Base-by-base conservation (phyloP, 2,888 invertebrate species). In the Dicyrtomina minuta region DNA sequence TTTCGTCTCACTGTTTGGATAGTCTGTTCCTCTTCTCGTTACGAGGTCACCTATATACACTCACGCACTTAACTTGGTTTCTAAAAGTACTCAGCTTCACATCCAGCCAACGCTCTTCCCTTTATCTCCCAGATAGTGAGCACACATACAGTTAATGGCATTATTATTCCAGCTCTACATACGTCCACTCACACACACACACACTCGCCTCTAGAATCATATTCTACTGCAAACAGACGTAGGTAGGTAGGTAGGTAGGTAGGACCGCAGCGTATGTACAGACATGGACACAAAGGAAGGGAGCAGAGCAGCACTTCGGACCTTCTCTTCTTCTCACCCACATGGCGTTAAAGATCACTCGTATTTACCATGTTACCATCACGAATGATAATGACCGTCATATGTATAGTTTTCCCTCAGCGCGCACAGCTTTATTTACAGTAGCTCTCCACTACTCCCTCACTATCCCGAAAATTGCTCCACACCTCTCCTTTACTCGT, bases 1-100 rank as follows among this genome's bases (percentile, higher is more conserved):
- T 73, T 66, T 68, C 68, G 70, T 72, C 71, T 68, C 68, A 60
- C 65, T 65, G 26, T 65, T 65, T 65, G 65, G 65, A 65, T 65
- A 65, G 65, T 65, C 65, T 65, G 49, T 33, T 58, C 58, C 33
- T 62, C 27, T 62, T 62, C 62, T 62, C 62, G 49, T 51, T 62
- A 62, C 62, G 62, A 62, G 62, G 62, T 62, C 62, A 62, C 49
- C 62, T 62, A 27, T 51, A 73, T 70, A 53, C 41, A 58, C 22
- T 20, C 58, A 58, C 41, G 58, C 58, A 58, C 58, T 58, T 58
- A 58, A 58, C 58, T 39, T 39, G 39, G 26, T 55, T 55, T 55
- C 55, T 55, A 55, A 55, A 55, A 55, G 55, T 55, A 26, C 26
- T 55, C 55, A 55, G 15, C 24, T n/a, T 55, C 24, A 12, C 51